Percentiles rank a stretch among this genome's conserved stretches.
Conservation (phyloP, 2,797 vertebrate species). For the Phalloptychus januarius region DNA sequence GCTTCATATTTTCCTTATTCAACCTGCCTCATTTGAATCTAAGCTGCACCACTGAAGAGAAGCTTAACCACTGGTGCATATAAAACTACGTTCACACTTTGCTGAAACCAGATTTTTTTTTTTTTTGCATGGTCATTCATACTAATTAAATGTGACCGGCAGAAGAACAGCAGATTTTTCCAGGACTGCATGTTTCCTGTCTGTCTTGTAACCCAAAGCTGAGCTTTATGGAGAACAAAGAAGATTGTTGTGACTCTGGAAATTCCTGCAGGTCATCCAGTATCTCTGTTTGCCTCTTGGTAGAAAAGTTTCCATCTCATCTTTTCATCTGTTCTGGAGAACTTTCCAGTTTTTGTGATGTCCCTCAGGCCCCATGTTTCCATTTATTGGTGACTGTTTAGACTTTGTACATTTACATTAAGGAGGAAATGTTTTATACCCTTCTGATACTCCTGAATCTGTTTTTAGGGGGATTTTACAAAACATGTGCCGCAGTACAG, state of each 20-base stretch:
- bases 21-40: not conserved
- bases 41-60: not conserved
- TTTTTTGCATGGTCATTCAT: not conserved
- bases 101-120: not conserved
- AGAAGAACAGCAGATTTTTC: not conserved
- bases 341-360: too few species aligned
- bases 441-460: not conserved
- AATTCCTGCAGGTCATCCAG: not conserved
- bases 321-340: too few species aligned
- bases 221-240: not conserved
- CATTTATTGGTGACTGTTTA: too few species aligned
- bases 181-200: not conserved
- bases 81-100: not conserved
- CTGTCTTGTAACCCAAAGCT: not conserved
- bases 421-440: not conserved
- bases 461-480: not conserved
- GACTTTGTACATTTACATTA: too few species aligned
- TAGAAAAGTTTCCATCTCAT: too few species aligned
- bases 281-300: too few species aligned
- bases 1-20: not conserved
- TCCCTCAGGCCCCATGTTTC: too few species aligned
- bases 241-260: not conserved
- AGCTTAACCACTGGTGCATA: not conserved
- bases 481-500: not conserved
- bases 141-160: not conserved